A percentile compares a stretch with the other conserved stretches of the same genome.
These are phyloP conservation scores for Phyllotreta cruciferae DNA, from an alignment of 2,888 invertebrate genomes.

Conservation along the genomic window DNA sequence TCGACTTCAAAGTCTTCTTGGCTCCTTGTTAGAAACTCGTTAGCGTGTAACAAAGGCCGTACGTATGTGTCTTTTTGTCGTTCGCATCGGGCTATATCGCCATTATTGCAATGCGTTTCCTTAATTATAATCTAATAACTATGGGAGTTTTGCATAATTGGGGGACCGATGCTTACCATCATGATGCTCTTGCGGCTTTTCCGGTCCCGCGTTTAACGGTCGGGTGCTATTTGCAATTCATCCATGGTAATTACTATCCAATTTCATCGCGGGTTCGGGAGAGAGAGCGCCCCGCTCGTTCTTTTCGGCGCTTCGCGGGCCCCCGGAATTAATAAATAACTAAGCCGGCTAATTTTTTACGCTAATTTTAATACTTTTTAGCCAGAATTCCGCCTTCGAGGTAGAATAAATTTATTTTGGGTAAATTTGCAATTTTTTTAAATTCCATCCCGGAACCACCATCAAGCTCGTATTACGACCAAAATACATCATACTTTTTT, in stretches of 20 bases:
- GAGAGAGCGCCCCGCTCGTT: conserved; percentile 2
- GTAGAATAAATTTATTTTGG: too few relatives aligned
- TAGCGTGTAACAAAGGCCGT: conserved; percentile 40
- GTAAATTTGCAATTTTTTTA: too few relatives aligned
- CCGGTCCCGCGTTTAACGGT: conserved; percentile 23
- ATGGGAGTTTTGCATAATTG: conserved; percentile 47
- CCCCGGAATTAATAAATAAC: conserved; percentile 16
- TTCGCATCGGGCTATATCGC: conserved; percentile 43
- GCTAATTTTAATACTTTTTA: conserved; percentile 2
- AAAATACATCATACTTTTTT: too few relatives aligned
- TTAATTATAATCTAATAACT: conserved; percentile 51
- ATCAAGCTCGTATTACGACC: too few relatives aligned
- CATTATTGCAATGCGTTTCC: conserved; percentile 49
- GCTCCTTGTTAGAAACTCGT: conserved; percentile 47
- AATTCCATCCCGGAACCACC: too few relatives aligned
- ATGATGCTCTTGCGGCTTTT: conserved; percentile 39
- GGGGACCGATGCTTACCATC: conserved; percentile 40
- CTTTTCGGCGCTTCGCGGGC: conserved; percentile 9
- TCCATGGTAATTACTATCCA: conserved; percentile 28
- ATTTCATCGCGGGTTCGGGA: conserved; percentile 15
- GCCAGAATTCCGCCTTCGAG: too few relatives aligned
- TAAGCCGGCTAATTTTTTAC: conserved; percentile 12
- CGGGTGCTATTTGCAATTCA: conserved; percentile 40
- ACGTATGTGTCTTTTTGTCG: conserved; percentile 40
- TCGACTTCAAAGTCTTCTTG: conserved; percentile 41